Conservation (phyloP, 2,113 vertebrate species). For the Craseonycteris thonglongyai region DNA sequence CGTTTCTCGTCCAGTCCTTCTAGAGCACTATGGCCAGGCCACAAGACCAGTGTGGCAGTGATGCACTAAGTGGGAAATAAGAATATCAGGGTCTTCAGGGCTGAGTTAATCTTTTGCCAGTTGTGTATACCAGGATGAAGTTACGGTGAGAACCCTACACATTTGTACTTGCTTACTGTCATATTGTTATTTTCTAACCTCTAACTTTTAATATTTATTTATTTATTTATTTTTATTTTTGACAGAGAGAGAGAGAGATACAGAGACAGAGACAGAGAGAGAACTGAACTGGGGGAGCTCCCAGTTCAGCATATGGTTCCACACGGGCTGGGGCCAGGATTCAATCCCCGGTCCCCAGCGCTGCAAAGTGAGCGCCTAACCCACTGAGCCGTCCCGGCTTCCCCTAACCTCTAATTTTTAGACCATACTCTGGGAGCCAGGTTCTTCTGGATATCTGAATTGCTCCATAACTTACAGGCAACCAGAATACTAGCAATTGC, state of each 20-base stretch:
- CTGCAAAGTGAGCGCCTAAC: too few relatives aligned
- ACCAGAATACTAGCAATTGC: not conserved
- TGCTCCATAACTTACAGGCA: not conserved
- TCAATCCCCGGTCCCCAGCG: too few relatives aligned
- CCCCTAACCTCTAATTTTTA: not conserved
- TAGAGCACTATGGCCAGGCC: not conserved
- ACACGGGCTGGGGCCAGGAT: too few relatives aligned
- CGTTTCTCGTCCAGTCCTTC: not conserved
- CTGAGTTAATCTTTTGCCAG: not conserved
- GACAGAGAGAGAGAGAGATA: too few relatives aligned
- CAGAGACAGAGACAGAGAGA: too few relatives aligned
- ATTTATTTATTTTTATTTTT: too few relatives aligned
- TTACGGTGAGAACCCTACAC: not conserved
- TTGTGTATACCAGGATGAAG: not conserved
- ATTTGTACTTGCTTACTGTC: not conserved
- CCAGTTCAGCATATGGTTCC: too few relatives aligned
- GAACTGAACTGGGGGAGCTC: too few relatives aligned
- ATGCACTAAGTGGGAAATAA: not conserved
- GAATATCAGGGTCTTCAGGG: not conserved
- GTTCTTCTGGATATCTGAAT: not conserved
- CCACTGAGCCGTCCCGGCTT: too few relatives aligned
- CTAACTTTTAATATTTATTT: not conserved
- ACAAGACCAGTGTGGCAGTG: not conserved
- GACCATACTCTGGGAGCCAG: not conserved
- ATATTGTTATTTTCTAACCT: not conserved